Percentiles rank a stretch among this genome's conserved stretches.
phyloP scores from a whole-genome alignment of 1,140 invertebrate genomes.

The Aporrectodea caliginosa region DNA sequence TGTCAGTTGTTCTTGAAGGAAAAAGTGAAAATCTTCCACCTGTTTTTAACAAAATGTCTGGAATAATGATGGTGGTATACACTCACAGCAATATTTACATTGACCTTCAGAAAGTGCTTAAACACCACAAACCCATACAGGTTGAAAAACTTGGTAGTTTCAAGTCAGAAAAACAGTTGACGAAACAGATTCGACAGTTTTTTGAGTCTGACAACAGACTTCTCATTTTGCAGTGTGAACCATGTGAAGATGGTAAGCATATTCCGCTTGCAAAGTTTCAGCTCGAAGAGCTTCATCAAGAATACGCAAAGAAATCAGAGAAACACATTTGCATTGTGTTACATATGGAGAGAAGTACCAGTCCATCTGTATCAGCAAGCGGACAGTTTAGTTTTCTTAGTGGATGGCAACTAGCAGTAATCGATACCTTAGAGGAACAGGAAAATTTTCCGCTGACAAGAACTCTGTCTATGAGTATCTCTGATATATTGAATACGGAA shows the following conservation, averaged over 20 bases:
- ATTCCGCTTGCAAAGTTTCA: neutral
- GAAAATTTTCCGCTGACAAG: neutral
- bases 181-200: neutral
- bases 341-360: neutral
- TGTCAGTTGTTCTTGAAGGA: neutral
- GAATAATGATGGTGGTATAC: neutral
- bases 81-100: neutral
- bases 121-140: neutral
- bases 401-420: neutral
- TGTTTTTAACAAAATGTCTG: neutral
- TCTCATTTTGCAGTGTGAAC: neutral
- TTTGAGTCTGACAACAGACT: neutral
- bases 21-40: neutral
- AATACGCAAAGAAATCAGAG: neutral
- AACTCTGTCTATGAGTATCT: neutral
- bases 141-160: neutral
- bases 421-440: neutral
- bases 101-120: neutral
- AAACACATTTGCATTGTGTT: neutral
- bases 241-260: neutral
- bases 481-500: neutral
- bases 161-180: neutral
- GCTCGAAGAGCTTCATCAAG: neutral
- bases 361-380: neutral
- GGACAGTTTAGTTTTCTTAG: neutral